A percentile compares a stretch with the other conserved stretches of the same genome.
Evolutionary conservation across 2,797 vertebrate species (phyloP).

Genomic region (Calcarius lapponicus): DNA sequence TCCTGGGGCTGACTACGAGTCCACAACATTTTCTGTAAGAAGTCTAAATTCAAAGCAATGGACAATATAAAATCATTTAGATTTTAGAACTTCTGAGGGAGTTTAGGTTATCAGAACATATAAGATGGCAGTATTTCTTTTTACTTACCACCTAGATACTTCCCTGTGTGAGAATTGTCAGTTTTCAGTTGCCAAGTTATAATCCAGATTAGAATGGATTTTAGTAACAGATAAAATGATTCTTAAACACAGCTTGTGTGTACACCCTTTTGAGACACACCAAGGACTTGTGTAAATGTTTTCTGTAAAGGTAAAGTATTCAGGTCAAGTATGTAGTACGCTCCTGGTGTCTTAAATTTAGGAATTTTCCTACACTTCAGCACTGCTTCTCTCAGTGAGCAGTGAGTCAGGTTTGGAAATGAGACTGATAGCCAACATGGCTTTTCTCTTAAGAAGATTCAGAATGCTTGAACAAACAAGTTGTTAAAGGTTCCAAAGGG

Average conservation of each 20-base stretch:
- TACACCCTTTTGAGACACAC: not conserved
- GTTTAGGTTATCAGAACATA: not conserved
- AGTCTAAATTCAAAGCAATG: not conserved
- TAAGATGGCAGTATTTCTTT: not conserved
- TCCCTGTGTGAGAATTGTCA: not conserved
- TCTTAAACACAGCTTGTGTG: not conserved
- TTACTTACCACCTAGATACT: not conserved
- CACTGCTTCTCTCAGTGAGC: not conserved
- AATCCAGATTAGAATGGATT: constrained; percentile 14
- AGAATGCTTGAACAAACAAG: constrained; percentile 37
- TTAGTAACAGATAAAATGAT: constrained; percentile 5
- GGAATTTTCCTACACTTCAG: constrained; percentile 16
- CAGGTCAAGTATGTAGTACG: not conserved
- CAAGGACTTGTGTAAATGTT: not conserved
- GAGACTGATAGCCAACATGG: constrained; percentile 10
- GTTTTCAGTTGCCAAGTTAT: not conserved
- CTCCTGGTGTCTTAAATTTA: not conserved
- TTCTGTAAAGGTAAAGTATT: not conserved
- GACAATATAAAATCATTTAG: not conserved
- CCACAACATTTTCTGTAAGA: not conserved
- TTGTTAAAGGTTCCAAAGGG: constrained; percentile 25
- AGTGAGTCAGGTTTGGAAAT: not conserved
- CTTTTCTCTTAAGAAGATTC: constrained; percentile 32
- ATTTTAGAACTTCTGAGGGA: not conserved
- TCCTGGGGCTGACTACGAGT: not conserved